Percentiles rank a stretch among this genome's conserved stretches.
These are phyloP conservation scores for Orthonevra nobilis DNA, from an alignment of 2,888 invertebrate species.

Conservation along the genomic window DNA sequence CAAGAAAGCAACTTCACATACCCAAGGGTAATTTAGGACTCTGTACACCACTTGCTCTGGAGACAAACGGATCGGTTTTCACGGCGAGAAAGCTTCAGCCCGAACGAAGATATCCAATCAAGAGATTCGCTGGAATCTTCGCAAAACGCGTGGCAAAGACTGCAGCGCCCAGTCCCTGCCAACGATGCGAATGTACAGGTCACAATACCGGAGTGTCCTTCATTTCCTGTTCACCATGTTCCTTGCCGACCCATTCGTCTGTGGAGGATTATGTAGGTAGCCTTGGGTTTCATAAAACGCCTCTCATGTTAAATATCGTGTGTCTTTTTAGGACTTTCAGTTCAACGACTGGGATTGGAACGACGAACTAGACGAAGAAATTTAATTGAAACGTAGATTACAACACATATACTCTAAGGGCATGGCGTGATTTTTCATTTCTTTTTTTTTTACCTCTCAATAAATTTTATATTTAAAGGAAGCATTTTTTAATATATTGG, in stretches of 20 bases:
- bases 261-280: constrained; percentile 77
- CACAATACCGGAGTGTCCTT: constrained; percentile 85
- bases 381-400: no score
- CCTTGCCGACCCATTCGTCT: constrained; percentile 73
- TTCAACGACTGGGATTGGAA: constrained; percentile 78
- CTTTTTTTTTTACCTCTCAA: constrained; percentile 63
- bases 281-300: background rate
- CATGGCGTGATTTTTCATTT: constrained; percentile 20
- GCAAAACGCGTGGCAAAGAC: constrained; percentile 84
- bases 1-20: constrained; percentile 87
- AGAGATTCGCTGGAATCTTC: constrained; percentile 85
- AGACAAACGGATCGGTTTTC: constrained; percentile 89
- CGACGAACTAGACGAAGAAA: constrained; percentile 73
- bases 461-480: no score
- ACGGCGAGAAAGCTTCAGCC: constrained; percentile 83
- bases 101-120: constrained; percentile 82
- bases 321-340: constrained; percentile 73
- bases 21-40: constrained; percentile 89
- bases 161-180: constrained; percentile 83
- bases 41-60: constrained; percentile 90
- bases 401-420: no score
- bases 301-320: background rate
- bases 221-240: constrained; percentile 85
- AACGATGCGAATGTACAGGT: constrained; percentile 86
- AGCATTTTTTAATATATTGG: no score